Evolutionary conservation across 2,113 vertebrate genomes (phyloP).

Genomic region (Odontophorus gujanensis): DNA sequence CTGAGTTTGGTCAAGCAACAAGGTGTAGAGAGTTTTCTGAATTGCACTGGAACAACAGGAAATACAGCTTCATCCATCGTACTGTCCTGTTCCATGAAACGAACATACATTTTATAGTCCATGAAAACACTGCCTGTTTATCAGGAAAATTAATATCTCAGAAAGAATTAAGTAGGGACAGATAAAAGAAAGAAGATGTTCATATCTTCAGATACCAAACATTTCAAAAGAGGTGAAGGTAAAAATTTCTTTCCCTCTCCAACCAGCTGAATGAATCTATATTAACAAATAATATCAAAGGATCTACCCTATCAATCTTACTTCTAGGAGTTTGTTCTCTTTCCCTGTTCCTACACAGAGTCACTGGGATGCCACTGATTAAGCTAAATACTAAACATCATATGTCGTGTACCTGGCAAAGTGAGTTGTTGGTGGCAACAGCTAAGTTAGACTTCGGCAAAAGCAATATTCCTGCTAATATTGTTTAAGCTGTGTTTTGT

Average conservation of each 20-base stretch:
- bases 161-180: background rate
- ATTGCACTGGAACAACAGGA: background rate
- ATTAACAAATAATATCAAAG: background rate
- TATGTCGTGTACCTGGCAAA: background rate
- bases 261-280: background rate
- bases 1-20: background rate
- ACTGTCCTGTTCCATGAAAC: background rate
- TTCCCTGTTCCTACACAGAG: background rate
- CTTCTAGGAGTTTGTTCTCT: background rate
- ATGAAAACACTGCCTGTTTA: background rate
- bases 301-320: background rate
- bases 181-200: background rate
- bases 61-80: background rate
- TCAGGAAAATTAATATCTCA: background rate
- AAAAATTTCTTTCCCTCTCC: background rate
- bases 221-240: rapidly evolving
- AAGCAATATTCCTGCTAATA: background rate
- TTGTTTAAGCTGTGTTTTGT: background rate
- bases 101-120: background rate
- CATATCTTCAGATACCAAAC: background rate
- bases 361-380: background rate
- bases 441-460: background rate
- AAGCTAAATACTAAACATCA: background rate
- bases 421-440: background rate
- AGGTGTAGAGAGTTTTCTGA: background rate